phyloP scores from a whole-genome alignment of 2,888 invertebrate species.

The Ditylenchus weischeri region DNA sequence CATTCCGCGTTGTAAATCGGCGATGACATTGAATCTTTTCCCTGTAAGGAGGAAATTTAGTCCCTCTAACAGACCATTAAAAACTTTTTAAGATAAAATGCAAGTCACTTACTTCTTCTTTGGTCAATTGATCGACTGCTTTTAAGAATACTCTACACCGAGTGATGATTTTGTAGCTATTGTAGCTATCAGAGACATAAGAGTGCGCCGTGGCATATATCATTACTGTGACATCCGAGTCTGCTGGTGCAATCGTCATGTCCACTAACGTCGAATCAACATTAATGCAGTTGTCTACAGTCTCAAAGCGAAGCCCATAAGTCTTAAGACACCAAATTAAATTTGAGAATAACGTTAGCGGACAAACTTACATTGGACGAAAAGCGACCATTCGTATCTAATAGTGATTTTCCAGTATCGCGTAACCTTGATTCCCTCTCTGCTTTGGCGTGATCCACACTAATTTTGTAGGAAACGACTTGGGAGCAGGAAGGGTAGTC shows the following conservation, averaged over 20 bases:
- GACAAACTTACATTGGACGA: conserved; percentile 17
- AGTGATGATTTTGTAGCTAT: conserved; percentile 24
- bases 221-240: conserved; percentile 49
- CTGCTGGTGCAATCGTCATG: conserved; percentile 30
- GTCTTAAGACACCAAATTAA: conserved; percentile 14
- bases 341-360: no score
- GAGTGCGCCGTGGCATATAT: conserved; percentile 43
- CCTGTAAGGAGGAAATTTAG: conserved; percentile 17
- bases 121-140: conserved; percentile 36
- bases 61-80: not conserved
- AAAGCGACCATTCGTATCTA: conserved; percentile 20
- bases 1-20: conserved; percentile 44
- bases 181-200: conserved; percentile 21
- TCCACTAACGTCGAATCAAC: conserved; percentile 21
- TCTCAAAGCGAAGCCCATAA: conserved; percentile 28
- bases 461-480: conserved; percentile 24
- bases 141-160: conserved; percentile 34
- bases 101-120: conserved; percentile 23
- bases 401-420: not conserved
- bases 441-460: conserved; percentile 13
- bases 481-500: conserved; percentile 15
- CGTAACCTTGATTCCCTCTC: conserved; percentile 13
- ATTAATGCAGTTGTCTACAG: conserved; percentile 21
- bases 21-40: conserved; percentile 28
- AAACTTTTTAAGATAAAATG: conserved; percentile 13